Base-by-base conservation (phyloP, 2,888 invertebrate species). In the Congeria kusceri region DNA sequence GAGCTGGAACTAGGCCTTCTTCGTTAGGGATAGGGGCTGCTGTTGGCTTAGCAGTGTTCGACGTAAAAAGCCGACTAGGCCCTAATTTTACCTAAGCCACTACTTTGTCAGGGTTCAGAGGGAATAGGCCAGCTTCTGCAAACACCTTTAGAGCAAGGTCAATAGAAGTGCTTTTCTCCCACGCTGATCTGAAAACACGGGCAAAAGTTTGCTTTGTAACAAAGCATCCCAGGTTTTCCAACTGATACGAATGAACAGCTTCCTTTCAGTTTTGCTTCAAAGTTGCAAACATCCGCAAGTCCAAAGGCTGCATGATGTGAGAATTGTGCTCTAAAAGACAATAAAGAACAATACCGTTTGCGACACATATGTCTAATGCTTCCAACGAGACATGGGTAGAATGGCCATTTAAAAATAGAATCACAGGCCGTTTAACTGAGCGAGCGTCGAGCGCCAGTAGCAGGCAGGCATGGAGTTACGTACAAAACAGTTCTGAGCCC, bases 331-430 rank as follows among this genome's bases (percentile, higher is more conserved):
- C 67, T 1, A 73, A 62, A 5, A 85, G 49, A 53, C 80, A 83
- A 44, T 78, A 83, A 29, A 85, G 47, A 23, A 72, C 71, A 11
- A 80, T 68, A 3, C 69, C 70, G 46, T 80, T 65, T 3, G 39
- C 57, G 5, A 66, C 18, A 61, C 81, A 82, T 15, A 67, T 61
- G 15, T 76, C 44, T 1, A 72, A 73, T 15, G 69, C 76, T 20
- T 80, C 57, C 28, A 75, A 44, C 2, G 73, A 67, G 1, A 77
- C 70, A 59, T 83, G 85, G 1, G 65, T 80, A 15, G 15, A 63
- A 53, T 85, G 83, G 5, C 85, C 81, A 61, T 85, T 77, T 13
- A 80, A 66, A 56, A 83, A 64, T 11, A 80, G 20, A 7, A 73
- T 13, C 2, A 76, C 58, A 0, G 80, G 75, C 20, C 70, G 69